Evolutionary conservation across 2,888 invertebrate species (phyloP).

Genomic region (Galeruca laticollis): DNA sequence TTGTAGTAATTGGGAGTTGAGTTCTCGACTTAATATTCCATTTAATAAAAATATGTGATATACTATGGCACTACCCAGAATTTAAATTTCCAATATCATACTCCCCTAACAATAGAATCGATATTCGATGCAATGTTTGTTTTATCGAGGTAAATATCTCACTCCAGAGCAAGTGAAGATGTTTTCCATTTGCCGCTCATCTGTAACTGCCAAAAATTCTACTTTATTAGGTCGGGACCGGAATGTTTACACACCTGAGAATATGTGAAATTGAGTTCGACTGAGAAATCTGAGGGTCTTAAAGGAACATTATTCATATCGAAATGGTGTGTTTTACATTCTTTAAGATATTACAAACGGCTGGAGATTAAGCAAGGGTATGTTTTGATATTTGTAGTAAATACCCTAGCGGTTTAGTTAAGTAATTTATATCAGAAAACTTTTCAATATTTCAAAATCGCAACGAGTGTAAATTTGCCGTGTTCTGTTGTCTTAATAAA

Average conservation of each 20-base stretch:
- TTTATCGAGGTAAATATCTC: background rate
- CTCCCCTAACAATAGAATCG: background rate
- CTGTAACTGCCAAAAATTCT: conserved; percentile 23
- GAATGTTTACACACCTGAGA: conserved; percentile 26
- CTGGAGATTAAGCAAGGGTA: too few species aligned
- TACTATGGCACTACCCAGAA: background rate
- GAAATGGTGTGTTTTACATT: background rate
- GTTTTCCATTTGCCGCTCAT: conserved; percentile 3
- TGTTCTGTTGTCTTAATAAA: too few species aligned
- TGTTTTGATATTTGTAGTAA: too few species aligned
- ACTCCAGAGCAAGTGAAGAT: conserved; percentile 2
- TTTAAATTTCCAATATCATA: background rate
- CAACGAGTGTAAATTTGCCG: too few species aligned
- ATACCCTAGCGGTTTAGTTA: too few species aligned
- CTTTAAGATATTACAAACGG: too few species aligned
- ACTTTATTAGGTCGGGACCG: conserved; percentile 15
- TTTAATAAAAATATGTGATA: too few species aligned
- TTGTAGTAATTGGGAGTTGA: too few species aligned
- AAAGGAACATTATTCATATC: conserved; percentile 9
- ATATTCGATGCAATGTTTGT: background rate
- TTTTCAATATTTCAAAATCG: too few species aligned
- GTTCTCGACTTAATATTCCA: too few species aligned
- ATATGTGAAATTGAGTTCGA: conserved; percentile 1
- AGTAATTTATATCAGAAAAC: too few species aligned
- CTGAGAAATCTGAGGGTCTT: conserved; percentile 13